Evolutionary conservation across 2,888 invertebrate species (phyloP).

Genomic region (Cephus pulcher): DNA sequence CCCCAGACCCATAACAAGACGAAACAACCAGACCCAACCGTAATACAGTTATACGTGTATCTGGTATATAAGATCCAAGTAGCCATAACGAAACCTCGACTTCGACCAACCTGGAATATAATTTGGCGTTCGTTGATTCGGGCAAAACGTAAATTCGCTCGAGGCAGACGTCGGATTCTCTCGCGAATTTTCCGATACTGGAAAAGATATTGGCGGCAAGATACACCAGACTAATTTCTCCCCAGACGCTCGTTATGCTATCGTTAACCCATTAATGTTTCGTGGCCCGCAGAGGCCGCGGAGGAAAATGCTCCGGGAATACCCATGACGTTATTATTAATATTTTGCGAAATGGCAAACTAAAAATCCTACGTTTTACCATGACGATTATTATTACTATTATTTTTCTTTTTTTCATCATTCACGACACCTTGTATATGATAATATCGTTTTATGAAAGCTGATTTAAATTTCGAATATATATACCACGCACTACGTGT

Average conservation of each 20-base stretch:
- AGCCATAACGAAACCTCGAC: too few species aligned
- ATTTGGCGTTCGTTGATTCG: too few species aligned
- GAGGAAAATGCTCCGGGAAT: not conserved
- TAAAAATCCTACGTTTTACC: constrained; percentile 21
- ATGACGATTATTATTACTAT: too few species aligned
- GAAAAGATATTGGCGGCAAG: not conserved
- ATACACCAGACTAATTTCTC: constrained; percentile 32
- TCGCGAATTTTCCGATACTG: too few species aligned
- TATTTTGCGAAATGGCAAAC: constrained; percentile 40
- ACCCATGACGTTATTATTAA: constrained; percentile 26
- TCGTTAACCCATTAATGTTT: constrained; percentile 41
- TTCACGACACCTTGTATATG: not conserved
- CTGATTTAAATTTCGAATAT: not conserved
- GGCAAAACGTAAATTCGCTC: too few species aligned
- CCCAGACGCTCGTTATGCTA: constrained; percentile 33
- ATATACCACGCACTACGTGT: not conserved
- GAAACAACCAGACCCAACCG: too few species aligned
- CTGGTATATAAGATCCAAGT: too few species aligned
- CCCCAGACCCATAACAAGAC: too few species aligned
- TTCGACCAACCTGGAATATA: too few species aligned
- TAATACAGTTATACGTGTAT: too few species aligned
- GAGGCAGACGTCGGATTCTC: too few species aligned
- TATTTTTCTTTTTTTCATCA: too few species aligned
- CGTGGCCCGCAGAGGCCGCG: constrained; percentile 17
- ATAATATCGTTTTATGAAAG: not conserved